Base-by-base conservation (phyloP, 1,140 invertebrate genomes). In the Fopius arisanus region DNA sequence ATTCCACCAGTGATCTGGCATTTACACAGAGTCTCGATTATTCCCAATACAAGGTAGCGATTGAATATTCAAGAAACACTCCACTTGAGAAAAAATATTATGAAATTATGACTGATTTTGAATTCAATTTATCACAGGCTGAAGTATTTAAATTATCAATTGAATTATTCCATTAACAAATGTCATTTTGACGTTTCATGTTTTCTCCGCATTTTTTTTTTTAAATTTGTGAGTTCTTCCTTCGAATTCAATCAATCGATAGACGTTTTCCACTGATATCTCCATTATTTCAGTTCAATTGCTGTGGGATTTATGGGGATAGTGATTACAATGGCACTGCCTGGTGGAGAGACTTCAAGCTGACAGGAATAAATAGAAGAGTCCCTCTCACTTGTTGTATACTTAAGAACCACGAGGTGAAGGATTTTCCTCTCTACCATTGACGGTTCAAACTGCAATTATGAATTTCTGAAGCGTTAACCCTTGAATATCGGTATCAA, bases 231-330 rank as follows among this genome's bases (percentile, higher is more conserved):
- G n/a, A n/a, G n/a, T 37, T 54, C 10, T 54, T 54, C 21, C 54
- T 26, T 1, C 23, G 19, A 23, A 28, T 14, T 3, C 23, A 59
- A 28, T 59, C 33, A 37, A 14, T 67, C 23, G 23, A 48, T 19
- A 16, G 12, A 12, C 23, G 3, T 26, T 31, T n/a, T 37, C 33
- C 33, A 51, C 21, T 33, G 37, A 28, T 26, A 54, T 54, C 21
- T 28, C 19, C 23, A 21, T 62, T 26, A 65, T 86, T 87, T 19
- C 79, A 91, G 90, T 90, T 90, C 76, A 87, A 89, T 77, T 91
- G 90, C 78, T 91, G 90, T 77, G 90, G 90, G 43, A 88, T 90
- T 63, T 75, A 88, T 31, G 82, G 82, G n/a, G 84, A 87, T 48
- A 68, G 41, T 6, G 90, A 91, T 80, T 91, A 90, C 75, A 83